Conservation (phyloP, 2,797 vertebrate genomes). For the Oryzias dopingdopingensis region DNA sequence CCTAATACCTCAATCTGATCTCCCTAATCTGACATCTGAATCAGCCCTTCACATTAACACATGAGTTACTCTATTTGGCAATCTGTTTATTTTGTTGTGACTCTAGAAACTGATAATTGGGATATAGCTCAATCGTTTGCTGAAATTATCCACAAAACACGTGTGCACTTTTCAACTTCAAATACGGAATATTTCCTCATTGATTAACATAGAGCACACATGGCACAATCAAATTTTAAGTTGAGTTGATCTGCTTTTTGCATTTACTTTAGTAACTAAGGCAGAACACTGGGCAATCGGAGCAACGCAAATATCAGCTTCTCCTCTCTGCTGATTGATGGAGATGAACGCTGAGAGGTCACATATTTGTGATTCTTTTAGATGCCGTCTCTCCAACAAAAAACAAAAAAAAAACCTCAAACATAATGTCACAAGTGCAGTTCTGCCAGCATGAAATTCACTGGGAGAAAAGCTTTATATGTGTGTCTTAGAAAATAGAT, state of each 20-base stretch:
- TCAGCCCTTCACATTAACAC: constrained; percentile 11
- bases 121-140: constrained; percentile 6
- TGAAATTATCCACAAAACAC: too few species aligned
- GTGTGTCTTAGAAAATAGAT: constrained; percentile 48
- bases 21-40: constrained; percentile 8
- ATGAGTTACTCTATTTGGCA: constrained; percentile 14
- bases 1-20: constrained; percentile 18
- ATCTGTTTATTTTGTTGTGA: too few species aligned
- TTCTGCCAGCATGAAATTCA: too few species aligned
- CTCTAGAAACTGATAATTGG: constrained; percentile 33
- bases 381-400: constrained; percentile 48
- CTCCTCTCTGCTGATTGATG: constrained; percentile 17
- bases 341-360: constrained; percentile 22
- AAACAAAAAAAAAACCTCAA: constrained; percentile 18
- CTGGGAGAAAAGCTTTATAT: constrained; percentile 40
- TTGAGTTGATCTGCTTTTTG: constrained; percentile 32
- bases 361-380: constrained; percentile 61
- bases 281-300: constrained; percentile 24
- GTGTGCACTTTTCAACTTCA: too few species aligned
- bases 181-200: too few species aligned
- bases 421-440: too few species aligned
- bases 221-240: too few species aligned
- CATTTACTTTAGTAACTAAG: constrained; percentile 37
- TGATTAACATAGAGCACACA: too few species aligned
- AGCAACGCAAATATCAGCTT: constrained; percentile 42